Evolutionary conservation across 2,888 invertebrate species (phyloP).

Genomic region (Linnaemya vulpina): DNA sequence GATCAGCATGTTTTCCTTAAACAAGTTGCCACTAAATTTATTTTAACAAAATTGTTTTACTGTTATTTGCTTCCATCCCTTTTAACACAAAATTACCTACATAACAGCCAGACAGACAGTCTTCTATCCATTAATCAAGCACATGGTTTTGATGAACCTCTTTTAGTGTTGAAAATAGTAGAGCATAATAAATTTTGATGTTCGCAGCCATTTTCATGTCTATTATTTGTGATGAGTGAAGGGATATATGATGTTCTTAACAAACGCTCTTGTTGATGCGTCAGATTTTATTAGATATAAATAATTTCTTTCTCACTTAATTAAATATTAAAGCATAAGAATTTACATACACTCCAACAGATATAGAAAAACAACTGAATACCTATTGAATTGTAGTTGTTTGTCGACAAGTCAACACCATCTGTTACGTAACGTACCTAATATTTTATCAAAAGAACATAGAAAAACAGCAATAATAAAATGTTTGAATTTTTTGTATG

Average conservation of each 20-base stretch:
- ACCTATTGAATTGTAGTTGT: no score
- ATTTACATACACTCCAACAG: no score
- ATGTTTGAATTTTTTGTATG: no score
- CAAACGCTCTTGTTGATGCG: slow-evolving; percentile 4
- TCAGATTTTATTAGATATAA: neutral
- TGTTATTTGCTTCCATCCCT: neutral
- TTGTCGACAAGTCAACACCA: no score
- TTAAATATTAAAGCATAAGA: neutral
- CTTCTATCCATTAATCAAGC: neutral
- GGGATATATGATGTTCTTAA: slow-evolving; percentile 32
- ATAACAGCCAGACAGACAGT: no score
- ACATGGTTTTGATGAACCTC: slow-evolving; percentile 14
- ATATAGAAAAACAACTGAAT: neutral
- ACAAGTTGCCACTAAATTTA: neutral
- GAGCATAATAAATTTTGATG: slow-evolving; percentile 35
- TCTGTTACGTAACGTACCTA: no score
- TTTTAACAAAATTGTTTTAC: neutral
- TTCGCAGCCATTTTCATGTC: slow-evolving; percentile 34
- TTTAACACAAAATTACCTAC: no score
- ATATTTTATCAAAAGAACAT: no score
- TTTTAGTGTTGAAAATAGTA: slow-evolving; percentile 23
- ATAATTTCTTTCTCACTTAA: neutral
- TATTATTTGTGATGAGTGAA: slow-evolving; percentile 47
- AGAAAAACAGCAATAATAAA: no score
- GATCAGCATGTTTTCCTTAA: neutral